Evolutionary conservation across 2,113 vertebrate species (phyloP).

Genomic region (Ondatra zibethicus): DNA sequence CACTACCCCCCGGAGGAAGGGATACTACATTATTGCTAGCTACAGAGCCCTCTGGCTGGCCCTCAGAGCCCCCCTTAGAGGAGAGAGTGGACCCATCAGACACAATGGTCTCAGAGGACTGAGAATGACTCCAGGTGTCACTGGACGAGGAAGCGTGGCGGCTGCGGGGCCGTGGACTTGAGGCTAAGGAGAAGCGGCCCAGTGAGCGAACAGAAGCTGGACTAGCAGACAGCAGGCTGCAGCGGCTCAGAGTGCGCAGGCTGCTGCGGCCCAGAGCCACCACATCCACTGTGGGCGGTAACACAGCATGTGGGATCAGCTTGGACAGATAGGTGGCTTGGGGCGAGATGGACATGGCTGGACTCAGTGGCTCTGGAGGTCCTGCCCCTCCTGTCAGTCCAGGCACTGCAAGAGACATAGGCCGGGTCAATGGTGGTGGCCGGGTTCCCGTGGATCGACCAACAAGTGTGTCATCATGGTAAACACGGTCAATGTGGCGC

Average conservation of each 20-base stretch:
- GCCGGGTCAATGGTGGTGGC: conserved; percentile 86
- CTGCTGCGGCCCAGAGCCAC: conserved; percentile 92
- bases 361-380: conserved; percentile 91
- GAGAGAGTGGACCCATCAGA: conserved; percentile 93
- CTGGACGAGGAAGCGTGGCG: conserved; percentile 87
- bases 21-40: conserved; percentile 50
- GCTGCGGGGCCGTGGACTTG: conserved; percentile 84
- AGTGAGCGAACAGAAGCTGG: conserved; percentile 90
- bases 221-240: conserved; percentile 91
- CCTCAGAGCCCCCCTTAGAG: conserved; percentile 88
- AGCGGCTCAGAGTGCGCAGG: conserved; percentile 92
- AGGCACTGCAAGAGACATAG: conserved; percentile 95
- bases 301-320: conserved; percentile 96
- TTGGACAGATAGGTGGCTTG: conserved; percentile 97
- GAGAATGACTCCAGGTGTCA: conserved; percentile 93
- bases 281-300: conserved; percentile 94
- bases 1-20: conserved; percentile 54
- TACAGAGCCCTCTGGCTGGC: conserved; percentile 75
- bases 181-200: conserved; percentile 83
- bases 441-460: conserved; percentile 85
- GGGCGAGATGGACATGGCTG: conserved; percentile 97
- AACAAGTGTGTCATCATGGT: conserved; percentile 89
- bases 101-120: conserved; percentile 94
- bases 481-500: conserved; percentile 89
- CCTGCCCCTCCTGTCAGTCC: conserved; percentile 89